Evolutionary conservation across 1,140 invertebrate genomes (phyloP), one percentile per base, ranked within the genome.

Genomic region (Cotesia glomerata): DNA sequence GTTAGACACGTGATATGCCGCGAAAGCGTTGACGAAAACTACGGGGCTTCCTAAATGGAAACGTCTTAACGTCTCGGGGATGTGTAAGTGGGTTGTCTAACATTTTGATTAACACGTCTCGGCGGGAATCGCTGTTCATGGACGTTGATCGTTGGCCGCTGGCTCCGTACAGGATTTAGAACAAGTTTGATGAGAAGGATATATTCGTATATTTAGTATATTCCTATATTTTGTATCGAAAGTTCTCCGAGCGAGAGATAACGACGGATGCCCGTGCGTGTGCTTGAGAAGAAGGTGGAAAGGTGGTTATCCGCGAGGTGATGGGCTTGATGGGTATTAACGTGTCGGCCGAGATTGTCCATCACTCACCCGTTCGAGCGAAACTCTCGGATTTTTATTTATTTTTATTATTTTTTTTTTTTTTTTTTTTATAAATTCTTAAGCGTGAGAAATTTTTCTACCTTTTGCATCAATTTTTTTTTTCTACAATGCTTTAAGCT

Each of bases 51-150:
- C 80, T 86, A 86, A 87, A 86, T 86, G 85, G 86, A 84, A 86
- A 87, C 86, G 85, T 87, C 86, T 85, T 80, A 86, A 87, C 86
- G 85, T 87, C 86, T 85, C 79, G 79, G 79, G 74, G 79, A 76
- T 83, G 77, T 86, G 85, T 87, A 87, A 87, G 86, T 86, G 86
- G 85, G 85, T 86, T 87, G 86, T 87, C 84, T 82, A 86, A 86
- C 86, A 87, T 87, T 86, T 86, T 86, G 86, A 87, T 87, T 86
- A 86, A 86, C 86, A 87, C 86, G 86, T 87, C 84, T 82, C 77
- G 74, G 79, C 78, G 72, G 79, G 65, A 67, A 9, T 72, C 63
- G 71, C 11, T 45, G 26, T 26, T 26, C 26, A 26, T 26, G 39
- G 39, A 45, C 39, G 39, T 45, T 45, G 39, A 45, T 45, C 39